Evolutionary conservation across 2,113 vertebrate genomes (phyloP).

Genomic region (Spheniscus mendiculus): DNA sequence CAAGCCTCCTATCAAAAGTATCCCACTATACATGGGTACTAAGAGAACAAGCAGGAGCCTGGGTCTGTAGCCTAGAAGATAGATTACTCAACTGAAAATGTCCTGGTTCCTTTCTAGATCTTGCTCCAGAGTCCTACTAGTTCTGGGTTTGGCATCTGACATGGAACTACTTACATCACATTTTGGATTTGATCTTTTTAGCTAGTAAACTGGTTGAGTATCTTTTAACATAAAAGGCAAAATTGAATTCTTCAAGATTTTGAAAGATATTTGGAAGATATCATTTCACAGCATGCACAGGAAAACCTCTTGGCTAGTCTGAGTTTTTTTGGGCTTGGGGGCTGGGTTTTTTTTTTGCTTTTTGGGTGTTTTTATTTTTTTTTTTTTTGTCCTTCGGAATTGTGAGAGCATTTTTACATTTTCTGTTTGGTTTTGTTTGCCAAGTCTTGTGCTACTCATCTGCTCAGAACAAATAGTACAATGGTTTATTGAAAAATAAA

Average conservation of each 20-base stretch:
- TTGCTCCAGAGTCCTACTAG: neutral
- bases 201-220: neutral
- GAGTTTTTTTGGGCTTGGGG: fast-evolving
- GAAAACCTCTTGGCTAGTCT: neutral
- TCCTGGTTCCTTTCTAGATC: neutral
- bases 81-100: neutral
- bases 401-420: neutral
- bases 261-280: neutral
- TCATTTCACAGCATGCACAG: neutral
- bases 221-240: neutral
- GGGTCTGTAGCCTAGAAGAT: neutral
- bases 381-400: neutral
- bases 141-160: neutral
- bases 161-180: neutral
- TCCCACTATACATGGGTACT: neutral
- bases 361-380: neutral
- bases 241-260: neutral
- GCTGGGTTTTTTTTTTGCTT: neutral
- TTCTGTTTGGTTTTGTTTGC: neutral
- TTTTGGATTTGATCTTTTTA: neutral
- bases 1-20: neutral
- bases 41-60: neutral
- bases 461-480: neutral
- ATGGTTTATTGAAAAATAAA: neutral
- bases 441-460: neutral